Evolutionary conservation across 1,140 invertebrate species (phyloP), one percentile per base, ranked within the genome.

Genomic region (Sitodiplosis mosellana): DNA sequence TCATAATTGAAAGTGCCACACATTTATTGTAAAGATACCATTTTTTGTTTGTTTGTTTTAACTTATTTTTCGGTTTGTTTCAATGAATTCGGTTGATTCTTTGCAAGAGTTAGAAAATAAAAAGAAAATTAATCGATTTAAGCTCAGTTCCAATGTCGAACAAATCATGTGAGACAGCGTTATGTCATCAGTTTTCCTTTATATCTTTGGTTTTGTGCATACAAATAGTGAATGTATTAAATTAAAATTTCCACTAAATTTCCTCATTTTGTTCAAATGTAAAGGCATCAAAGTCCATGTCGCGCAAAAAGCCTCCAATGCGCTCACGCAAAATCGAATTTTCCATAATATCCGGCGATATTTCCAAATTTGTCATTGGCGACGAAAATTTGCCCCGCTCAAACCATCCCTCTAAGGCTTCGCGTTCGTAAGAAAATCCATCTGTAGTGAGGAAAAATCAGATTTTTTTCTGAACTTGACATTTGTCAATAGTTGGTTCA

Each of bases 321-420:
- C 46, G 18, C 18, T 34, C 27, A 33, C 48, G 60, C 6, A 73
- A 54, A 17, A 53, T 54, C 40, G 69, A 52, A 57, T 83, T 82
- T 2, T 77, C 66, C 12, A 61, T 70, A 14, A 80, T 69, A 27
- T 70, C 66, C 27, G 72, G 72, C 21, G 59, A 50, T 10, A 86
- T 58, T 4, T 65, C 52, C 52, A 75, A 67, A 56, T 85, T 87
- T 7, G 82, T 86, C 77, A 86, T 80, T 12, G 83, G 83, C 64
- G 80, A 83, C 0, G 76, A 75, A 50, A 69, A 71, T 59, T 80
- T 81, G 0, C 80, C 80, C 46, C 71, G 75, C 36, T 76, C 61
- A 46, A 87, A 77, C 82, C 83, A 87, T 55, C 80, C 75, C 21
- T 70, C 69, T 48, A 87, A 83, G 8, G 83, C 84, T 47, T 69